These are phyloP conservation scores for Melolontha melolontha DNA, from an alignment of 2,888 invertebrate species.

Conservation along the genomic window DNA sequence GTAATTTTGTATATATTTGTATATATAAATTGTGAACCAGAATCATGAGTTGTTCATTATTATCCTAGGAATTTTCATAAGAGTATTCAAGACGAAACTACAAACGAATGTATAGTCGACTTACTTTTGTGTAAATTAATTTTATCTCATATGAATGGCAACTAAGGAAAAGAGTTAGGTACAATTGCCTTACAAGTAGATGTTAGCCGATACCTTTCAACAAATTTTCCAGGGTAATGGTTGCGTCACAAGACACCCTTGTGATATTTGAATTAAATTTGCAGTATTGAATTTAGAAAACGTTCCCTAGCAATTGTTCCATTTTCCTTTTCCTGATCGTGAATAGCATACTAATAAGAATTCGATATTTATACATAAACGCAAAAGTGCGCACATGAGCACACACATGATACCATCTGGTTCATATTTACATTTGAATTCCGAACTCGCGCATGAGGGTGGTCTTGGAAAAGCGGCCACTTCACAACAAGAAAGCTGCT, in stretches of 20 bases:
- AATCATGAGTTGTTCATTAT: too few relatives aligned
- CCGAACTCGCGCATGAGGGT: constrained; percentile 1
- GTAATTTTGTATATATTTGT: too few relatives aligned
- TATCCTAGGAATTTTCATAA: too few relatives aligned
- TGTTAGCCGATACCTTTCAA: not conserved
- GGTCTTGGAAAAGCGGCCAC: constrained; percentile 18
- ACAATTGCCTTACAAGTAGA: too few relatives aligned
- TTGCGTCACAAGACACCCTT: not conserved
- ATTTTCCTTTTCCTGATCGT: constrained; percentile 13
- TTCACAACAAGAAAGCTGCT: constrained; percentile 12
- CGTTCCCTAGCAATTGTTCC: constrained; percentile 14
- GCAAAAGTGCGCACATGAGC: constrained; percentile 5
- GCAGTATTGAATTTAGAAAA: constrained; percentile 22
- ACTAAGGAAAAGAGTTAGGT: too few relatives aligned
- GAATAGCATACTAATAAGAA: constrained; percentile 17
- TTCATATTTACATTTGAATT: constrained; percentile 30
- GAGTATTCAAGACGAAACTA: too few relatives aligned
- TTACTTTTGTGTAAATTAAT: too few relatives aligned
- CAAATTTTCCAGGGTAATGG: constrained; percentile 20
- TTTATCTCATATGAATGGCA: too few relatives aligned
- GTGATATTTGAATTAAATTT: constrained; percentile 22
- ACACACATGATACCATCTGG: constrained; percentile 17
- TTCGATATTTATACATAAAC: constrained; percentile 10
- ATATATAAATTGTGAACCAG: too few relatives aligned
- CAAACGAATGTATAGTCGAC: too few relatives aligned